Evolutionary conservation across 2,113 vertebrate genomes (phyloP), one percentile per base, ranked within the genome.

Genomic region (Formicarius rufipectus): DNA sequence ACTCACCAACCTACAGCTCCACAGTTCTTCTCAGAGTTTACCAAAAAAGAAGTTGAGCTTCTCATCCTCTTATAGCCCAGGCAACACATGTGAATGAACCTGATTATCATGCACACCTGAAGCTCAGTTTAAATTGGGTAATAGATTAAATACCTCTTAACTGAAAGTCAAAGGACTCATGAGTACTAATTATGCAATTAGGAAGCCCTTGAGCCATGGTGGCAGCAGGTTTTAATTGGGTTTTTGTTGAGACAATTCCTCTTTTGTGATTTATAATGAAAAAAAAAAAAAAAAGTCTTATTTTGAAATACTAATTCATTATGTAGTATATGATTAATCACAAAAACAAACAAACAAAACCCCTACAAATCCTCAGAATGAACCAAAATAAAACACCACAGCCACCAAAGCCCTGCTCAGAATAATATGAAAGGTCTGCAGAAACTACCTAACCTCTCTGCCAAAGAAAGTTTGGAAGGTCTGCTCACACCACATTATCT

Each of bases 101-200:
- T 42, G 10, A 42, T 42, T 42, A 42, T 42, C 10, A 42, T 42
- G 40, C 40, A 42, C 40, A 11, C 14, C 40, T 42, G 40, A 42
- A 42, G 14, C 40, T 42, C 10, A 8, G 33, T 75, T 93, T 91
- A 52, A 33, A 73, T 12, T 59, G 50, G 37, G 25, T 76, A 80
- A 82, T 52, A 86, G 89, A 40, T 83, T 95, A 95, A 97, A 97
- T 80, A 92, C 60, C 60, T 85, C 73, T 95, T 95, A 97, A 86
- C 28, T 56, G 71, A 69, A 86, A 82, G 94, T 81, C 91, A 97
- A 96, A 96, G 87, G 80, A 64, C 56, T 90, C 44, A 63, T 45
- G n/a, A 52, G 9, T 75, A 74, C 77, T 93, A 79, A 94, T 95
- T 44, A 60, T 40, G 64, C 53, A 78, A 45, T 47, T 42, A 84